phyloP scores from a whole-genome alignment of 2,113 vertebrate species.

The Triplophysa siluroides region DNA sequence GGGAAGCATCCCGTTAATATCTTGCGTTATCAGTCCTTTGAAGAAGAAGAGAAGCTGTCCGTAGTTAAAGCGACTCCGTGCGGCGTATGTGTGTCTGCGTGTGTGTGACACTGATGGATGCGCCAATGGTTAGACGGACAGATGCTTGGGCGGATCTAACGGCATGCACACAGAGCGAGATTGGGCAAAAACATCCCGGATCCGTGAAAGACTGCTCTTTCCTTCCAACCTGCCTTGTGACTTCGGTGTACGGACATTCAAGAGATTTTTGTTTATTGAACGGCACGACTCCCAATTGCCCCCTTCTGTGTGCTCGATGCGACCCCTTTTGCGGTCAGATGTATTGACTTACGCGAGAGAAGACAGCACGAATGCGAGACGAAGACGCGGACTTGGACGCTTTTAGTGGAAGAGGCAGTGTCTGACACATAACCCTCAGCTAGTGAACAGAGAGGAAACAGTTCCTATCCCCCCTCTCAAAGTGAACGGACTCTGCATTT shows the following conservation, averaged over 20 bases:
- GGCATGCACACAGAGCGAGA: constrained; percentile 72
- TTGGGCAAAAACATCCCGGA: constrained; percentile 72
- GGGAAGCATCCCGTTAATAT: background rate
- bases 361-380: constrained; percentile 59
- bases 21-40: constrained; percentile 12
- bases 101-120: constrained; percentile 92
- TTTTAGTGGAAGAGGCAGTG: constrained; percentile 73
- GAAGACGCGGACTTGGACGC: constrained; percentile 68
- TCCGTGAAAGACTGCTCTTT: constrained; percentile 64
- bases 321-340: constrained; percentile 66
- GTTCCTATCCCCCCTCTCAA: constrained; percentile 16
- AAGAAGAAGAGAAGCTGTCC: constrained; percentile 53
- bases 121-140: constrained; percentile 93
- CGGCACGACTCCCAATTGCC: background rate
- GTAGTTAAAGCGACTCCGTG: constrained; percentile 61
- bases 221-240: constrained; percentile 43
- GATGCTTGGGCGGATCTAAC: constrained; percentile 96
- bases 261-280: constrained; percentile 12
- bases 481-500: background rate
- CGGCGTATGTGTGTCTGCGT: constrained; percentile 56
- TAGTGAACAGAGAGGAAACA: constrained; percentile 41
- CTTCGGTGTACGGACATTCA: constrained; percentile 47
- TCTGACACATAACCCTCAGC: constrained; percentile 75
- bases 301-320: constrained; percentile 42
- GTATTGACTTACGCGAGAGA: constrained; percentile 58